Evolutionary conservation across 2,113 vertebrate genomes (phyloP).

Genomic region (Asarcornis scutulata): DNA sequence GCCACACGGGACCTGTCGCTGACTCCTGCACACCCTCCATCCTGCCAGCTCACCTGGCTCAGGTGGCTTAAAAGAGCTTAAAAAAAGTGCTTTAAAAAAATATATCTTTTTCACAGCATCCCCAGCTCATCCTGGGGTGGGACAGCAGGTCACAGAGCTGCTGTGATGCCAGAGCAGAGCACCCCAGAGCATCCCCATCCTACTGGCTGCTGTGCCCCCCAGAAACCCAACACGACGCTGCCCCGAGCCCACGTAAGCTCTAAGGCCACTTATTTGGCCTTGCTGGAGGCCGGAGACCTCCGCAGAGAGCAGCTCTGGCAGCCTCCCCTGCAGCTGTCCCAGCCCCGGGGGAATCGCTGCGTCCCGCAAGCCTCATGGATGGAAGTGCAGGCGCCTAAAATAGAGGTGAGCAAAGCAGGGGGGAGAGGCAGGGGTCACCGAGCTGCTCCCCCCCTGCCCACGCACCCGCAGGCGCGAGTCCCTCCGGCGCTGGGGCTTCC

Average conservation of each 20-base stretch:
- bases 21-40: fast-evolving
- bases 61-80: not conserved
- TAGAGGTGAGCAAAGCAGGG: constrained; percentile 33
- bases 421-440: not conserved
- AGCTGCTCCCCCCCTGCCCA: not conserved
- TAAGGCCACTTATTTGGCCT: fast-evolving
- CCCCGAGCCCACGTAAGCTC: not conserved
- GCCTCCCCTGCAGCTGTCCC: constrained; percentile 33
- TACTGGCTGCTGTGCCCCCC: not conserved
- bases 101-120: not conserved
- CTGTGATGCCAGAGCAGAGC: not conserved
- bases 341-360: not conserved
- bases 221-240: not conserved
- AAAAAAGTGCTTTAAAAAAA: no score
- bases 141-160: not conserved
- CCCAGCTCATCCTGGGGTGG: not conserved
- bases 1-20: not conserved
- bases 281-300: not conserved
- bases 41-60: fast-evolving
- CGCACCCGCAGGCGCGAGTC: not conserved
- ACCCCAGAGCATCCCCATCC: not conserved
- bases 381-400: not conserved
- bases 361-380: not conserved
- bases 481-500: not conserved
- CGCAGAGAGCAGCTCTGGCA: not conserved